These are phyloP conservation scores for Dendropsophus ebraccatus DNA, from an alignment of 2,113 vertebrate genomes.

Conservation along the genomic window DNA sequence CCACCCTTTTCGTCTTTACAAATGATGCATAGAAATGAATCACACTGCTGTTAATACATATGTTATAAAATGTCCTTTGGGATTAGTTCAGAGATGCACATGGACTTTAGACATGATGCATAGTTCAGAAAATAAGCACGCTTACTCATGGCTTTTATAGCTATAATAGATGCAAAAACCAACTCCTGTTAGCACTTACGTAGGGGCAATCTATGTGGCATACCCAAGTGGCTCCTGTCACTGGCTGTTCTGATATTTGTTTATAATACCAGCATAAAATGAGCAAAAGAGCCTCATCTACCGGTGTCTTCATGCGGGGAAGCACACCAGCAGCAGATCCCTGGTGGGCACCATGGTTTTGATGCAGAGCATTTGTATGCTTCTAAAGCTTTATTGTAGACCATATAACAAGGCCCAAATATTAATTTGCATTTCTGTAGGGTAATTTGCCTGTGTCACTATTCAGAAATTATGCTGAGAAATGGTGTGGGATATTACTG, in stretches of 20 bases:
- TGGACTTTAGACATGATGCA: not conserved
- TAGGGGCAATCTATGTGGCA: no score
- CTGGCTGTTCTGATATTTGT: not conserved
- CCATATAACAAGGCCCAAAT: no score
- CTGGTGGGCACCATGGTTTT: no score
- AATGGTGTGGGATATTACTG: no score
- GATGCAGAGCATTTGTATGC: no score
- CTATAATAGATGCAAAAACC: not conserved
- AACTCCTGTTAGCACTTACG: not conserved
- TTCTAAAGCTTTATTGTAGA: no score
- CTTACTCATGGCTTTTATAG: not conserved
- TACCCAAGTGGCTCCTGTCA: not conserved
- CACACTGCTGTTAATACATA: constrained; percentile 22
- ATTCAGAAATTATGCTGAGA: no score
- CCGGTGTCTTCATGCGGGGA: no score
- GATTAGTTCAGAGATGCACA: constrained; percentile 7
- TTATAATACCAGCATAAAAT: not conserved
- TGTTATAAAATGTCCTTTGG: not conserved
- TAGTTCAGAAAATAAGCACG: not conserved
- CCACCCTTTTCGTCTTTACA: constrained; percentile 58
- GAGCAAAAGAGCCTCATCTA: not conserved
- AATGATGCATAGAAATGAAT: constrained; percentile 30
- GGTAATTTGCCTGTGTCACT: no score
- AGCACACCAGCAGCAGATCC: no score
- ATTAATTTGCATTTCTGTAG: no score